Conservation (phyloP, 2,113 vertebrate species). For the Sitta europaea region DNA sequence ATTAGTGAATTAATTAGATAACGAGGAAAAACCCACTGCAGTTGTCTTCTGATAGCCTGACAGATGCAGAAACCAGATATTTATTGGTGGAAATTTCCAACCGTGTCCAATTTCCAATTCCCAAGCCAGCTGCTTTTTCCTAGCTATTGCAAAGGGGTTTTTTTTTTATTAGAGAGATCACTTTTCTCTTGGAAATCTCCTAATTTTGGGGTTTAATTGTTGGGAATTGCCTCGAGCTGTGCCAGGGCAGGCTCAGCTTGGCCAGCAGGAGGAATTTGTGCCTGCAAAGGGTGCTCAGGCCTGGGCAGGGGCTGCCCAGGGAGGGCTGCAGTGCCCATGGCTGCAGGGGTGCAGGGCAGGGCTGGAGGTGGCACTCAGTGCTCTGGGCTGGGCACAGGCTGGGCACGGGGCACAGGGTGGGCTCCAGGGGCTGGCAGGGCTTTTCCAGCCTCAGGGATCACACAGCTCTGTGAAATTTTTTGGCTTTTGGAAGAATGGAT, state of each 20-base stretch:
- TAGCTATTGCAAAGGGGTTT: not conserved
- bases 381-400: not conserved
- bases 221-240: fast-evolving
- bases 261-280: not conserved
- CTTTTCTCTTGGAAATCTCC: not conserved
- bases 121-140: not conserved
- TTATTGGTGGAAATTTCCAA: not conserved
- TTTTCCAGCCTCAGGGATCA: not conserved
- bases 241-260: not conserved
- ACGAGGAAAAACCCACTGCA: fast-evolving
- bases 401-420: not conserved
- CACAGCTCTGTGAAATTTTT: too few species aligned
- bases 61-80: not conserved
- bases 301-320: not conserved
- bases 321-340: not conserved
- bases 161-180: not conserved
- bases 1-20: constrained; percentile 17
- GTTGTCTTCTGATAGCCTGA: not conserved
- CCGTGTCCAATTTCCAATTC: not conserved
- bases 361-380: not conserved
- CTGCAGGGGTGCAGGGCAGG: not conserved
- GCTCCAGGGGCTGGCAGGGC: not conserved
- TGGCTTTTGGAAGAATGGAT: not conserved
- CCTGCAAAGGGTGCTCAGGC: not conserved
- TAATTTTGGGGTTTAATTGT: not conserved